A percentile compares a stretch with the other conserved stretches of the same genome.
Evolutionary conservation across 2,797 vertebrate species (phyloP).

Genomic region (Botia almorhae): DNA sequence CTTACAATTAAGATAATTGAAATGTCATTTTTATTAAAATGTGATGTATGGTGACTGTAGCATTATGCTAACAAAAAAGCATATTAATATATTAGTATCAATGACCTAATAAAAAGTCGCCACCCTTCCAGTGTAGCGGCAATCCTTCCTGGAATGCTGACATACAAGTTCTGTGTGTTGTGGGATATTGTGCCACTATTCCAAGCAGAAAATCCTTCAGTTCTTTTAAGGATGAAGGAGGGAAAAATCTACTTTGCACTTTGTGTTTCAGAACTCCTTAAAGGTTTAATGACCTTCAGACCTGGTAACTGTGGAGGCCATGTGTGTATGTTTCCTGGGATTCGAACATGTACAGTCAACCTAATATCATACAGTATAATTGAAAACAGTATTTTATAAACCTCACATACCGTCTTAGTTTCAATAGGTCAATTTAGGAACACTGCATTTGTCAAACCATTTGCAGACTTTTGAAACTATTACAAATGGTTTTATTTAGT

Average conservation of each 20-base stretch:
- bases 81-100: constrained; percentile 8
- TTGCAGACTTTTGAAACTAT: too few species aligned
- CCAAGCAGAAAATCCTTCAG: neutral
- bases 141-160: neutral
- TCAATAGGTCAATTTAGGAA: neutral
- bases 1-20: too few species aligned
- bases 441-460: neutral
- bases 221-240: neutral
- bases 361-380: too few species aligned
- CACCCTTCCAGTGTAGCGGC: neutral
- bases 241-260: neutral
- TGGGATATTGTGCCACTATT: neutral
- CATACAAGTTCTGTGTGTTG: neutral
- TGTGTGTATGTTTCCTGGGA: neutral
- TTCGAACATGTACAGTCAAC: too few species aligned
- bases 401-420: too few species aligned
- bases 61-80: neutral
- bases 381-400: too few species aligned
- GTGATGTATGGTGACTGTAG: too few species aligned
- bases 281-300: neutral
- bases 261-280: neutral
- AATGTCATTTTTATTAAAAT: too few species aligned
- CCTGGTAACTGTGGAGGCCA: neutral
- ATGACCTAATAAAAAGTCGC: neutral
- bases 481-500: neutral